Evolutionary conservation across 2,113 vertebrate genomes (phyloP), one percentile per base, ranked within the genome.

Genomic region (Tragelaphus strepsiceros): DNA sequence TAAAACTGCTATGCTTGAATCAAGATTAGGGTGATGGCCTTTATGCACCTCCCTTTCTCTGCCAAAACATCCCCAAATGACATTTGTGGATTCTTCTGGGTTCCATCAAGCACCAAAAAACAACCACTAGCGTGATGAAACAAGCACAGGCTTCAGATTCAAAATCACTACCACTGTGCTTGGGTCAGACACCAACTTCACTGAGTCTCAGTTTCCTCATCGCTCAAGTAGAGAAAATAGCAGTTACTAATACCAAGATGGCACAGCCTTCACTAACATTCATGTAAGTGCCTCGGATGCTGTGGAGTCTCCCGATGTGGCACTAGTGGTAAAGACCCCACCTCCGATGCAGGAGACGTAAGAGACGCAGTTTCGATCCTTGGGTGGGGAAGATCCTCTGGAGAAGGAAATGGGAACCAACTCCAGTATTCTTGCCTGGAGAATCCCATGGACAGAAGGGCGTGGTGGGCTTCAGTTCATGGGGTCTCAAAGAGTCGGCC

Each of bases 311-410:
- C 39, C 67, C 21, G 1, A 22, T 5, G n/a, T 13, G 35, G 19
- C 6, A 13, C 35, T 39, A 24, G 19, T 0, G 21, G 67, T 74
- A 24, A 74, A 74, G 67, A 74, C 6, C 19, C 35, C 35, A 1
- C 21, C 67, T 71, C n/a, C 0, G 0, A 39, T 3, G n/a, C 67
- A 74, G 35, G 67, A 74, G 67, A 74, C 1, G 0, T 74, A 39
- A 74, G n/a, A 39, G 67, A 74, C 0, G 2, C 67, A 24, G 19
- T 39, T 74, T 74, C 2, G 0, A 13, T 22, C 35, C 21, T 24
- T 74, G 19, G n/a, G 21, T 71, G 10, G 67, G 35, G 35, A 74
- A 24, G 67, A 74, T 74, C 19, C 67, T 39, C 35, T 74, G 35
- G 67, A 74, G 67, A 39, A 35, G 35, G 35, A 22, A 74, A 39